These are phyloP conservation scores for Trichosurus vulpecula DNA, from an alignment of 2,797 vertebrate genomes.

Conservation along the genomic window DNA sequence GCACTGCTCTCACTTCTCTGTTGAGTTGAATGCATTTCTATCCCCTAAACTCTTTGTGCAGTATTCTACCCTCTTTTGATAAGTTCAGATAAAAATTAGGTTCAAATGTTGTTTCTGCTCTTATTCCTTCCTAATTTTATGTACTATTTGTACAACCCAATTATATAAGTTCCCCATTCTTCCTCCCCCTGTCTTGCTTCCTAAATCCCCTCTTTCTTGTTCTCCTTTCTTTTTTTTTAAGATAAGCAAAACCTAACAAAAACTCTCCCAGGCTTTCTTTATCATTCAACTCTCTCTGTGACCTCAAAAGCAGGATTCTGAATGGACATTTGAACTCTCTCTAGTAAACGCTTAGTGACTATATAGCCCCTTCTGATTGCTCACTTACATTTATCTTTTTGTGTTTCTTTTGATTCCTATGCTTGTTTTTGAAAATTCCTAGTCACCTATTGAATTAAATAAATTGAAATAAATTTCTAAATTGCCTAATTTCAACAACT, in stretches of 20 bases:
- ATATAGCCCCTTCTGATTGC: background rate
- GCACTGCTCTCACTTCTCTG: background rate
- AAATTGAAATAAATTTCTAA: background rate
- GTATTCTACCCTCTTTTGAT: background rate
- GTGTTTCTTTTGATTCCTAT: background rate
- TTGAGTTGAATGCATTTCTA: background rate
- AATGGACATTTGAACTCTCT: background rate
- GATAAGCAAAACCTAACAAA: background rate
- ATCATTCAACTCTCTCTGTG: background rate
- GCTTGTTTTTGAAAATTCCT: background rate
- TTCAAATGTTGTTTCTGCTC: background rate
- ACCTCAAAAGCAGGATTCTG: background rate
- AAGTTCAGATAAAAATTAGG: background rate
- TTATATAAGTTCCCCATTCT: too few species aligned
- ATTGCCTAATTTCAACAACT: background rate
- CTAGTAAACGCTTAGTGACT: background rate
- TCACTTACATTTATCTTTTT: background rate
- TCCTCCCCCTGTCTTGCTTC: background rate
- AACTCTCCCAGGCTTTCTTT: background rate
- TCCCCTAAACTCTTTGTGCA: background rate
- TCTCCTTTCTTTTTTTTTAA: background rate
- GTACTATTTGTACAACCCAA: too few species aligned
- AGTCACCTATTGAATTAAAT: background rate
- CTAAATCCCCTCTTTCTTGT: background rate
- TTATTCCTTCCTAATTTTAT: background rate